Evolutionary conservation across 2,888 invertebrate species (phyloP).

Genomic region (Trilocha varians): DNA sequence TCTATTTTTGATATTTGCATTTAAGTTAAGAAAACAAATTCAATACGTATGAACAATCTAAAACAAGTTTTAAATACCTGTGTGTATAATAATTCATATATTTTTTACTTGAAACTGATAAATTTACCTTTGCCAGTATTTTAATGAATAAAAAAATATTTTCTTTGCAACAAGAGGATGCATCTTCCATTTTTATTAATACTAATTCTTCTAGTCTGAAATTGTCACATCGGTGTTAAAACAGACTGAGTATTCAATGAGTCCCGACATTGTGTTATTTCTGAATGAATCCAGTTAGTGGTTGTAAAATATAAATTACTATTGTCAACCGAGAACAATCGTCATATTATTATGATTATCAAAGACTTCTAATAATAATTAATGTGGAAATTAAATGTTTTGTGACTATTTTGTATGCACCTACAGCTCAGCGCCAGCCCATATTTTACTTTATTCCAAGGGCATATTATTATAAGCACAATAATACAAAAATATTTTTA

Average conservation of each 20-base stretch:
- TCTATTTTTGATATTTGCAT: slow-evolving; percentile 47
- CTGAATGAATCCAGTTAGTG: background rate
- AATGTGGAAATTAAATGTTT: too few species aligned
- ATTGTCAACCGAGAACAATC: background rate
- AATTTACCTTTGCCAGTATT: slow-evolving; percentile 64
- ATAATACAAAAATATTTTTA: background rate
- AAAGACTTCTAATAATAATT: background rate
- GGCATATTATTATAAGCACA: background rate
- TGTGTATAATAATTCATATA: slow-evolving; percentile 17
- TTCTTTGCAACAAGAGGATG: background rate
- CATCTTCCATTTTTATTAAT: slow-evolving; percentile 21
- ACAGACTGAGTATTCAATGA: background rate
- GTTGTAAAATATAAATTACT: background rate
- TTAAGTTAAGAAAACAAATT: slow-evolving; percentile 56
- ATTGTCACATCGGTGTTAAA: slow-evolving; percentile 8
- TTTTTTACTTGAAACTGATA: slow-evolving; percentile 17
- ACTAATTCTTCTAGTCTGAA: slow-evolving; percentile 52
- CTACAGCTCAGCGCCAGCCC: background rate
- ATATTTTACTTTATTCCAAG: background rate
- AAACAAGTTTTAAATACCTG: slow-evolving; percentile 44
- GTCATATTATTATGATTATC: background rate
- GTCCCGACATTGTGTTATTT: background rate
- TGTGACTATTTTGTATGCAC: background rate
- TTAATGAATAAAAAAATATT: slow-evolving; percentile 16
- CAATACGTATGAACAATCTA: slow-evolving; percentile 42